These are phyloP conservation scores for Pangasius djambal DNA, from an alignment of 2,797 vertebrate genomes.

Conservation along the genomic window DNA sequence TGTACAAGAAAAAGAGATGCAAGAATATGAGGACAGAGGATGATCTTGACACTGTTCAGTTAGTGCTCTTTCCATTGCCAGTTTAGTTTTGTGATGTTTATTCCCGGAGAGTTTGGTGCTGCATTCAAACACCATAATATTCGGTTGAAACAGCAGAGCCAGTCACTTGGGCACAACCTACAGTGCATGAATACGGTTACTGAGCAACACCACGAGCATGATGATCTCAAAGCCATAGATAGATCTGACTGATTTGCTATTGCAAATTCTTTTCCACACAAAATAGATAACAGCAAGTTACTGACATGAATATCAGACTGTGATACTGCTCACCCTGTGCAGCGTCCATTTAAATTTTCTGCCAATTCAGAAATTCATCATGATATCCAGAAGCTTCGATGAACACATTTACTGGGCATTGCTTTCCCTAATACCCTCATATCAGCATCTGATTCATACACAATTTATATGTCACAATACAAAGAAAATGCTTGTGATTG, in stretches of 20 bases:
- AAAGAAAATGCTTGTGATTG: background rate
- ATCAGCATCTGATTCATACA: background rate
- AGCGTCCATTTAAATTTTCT: background rate
- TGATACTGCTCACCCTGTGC: background rate
- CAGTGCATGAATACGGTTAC: background rate
- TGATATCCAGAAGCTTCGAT: conserved; percentile 11
- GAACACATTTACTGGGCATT: background rate
- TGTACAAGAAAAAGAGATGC: background rate
- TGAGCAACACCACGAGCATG: no score
- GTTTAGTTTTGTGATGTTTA: background rate
- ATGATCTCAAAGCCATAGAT: background rate
- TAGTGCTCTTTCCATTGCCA: background rate
- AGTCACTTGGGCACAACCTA: background rate
- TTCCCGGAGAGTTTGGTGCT: background rate
- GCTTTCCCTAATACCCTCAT: background rate
- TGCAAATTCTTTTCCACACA: background rate
- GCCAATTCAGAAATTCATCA: background rate
- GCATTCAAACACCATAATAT: background rate
- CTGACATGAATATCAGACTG: background rate
- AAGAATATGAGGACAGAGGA: background rate
- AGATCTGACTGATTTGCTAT: background rate
- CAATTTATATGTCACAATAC: background rate
- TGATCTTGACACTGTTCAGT: background rate
- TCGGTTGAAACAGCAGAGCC: background rate
- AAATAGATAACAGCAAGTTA: background rate